Percentiles rank a stretch among this genome's conserved stretches.
Conservation (phyloP, 2,113 vertebrate species). For the Tamias sibiricus region DNA sequence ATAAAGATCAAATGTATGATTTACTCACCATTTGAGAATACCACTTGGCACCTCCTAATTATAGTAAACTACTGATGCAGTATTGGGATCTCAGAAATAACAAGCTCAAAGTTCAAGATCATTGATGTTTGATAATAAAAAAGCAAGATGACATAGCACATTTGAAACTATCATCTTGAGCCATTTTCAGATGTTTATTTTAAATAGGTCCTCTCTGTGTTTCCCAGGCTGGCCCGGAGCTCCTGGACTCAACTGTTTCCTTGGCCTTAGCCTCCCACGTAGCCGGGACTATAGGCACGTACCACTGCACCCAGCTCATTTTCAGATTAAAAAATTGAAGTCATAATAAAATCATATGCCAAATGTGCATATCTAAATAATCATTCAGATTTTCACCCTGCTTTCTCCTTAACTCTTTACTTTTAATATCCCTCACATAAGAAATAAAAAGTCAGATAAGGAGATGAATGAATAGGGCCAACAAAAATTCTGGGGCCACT, state of each 20-base stretch:
- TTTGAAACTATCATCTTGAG: not conserved
- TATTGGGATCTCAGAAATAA: not conserved
- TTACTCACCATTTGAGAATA: not conserved
- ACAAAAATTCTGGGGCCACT: not conserved
- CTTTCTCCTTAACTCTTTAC: not conserved
- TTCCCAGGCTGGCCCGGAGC: no score
- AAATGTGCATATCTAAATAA: not conserved
- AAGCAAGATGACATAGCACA: not conserved
- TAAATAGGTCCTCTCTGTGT: no score
- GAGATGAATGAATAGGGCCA: not conserved
- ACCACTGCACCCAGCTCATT: not conserved
- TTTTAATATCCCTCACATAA: not conserved
- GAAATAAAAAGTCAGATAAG: not conserved
- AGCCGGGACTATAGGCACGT: not conserved
- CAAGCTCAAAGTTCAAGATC: not conserved
- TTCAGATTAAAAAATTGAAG: constrained; percentile 14
- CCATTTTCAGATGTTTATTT: not conserved
- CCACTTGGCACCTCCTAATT: not conserved
- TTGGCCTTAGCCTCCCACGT: not conserved
- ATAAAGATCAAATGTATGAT: not conserved
- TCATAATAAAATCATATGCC: not conserved
- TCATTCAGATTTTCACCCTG: not conserved
- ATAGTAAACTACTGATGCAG: not conserved
- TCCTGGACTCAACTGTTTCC: no score
- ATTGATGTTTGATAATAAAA: constrained; percentile 3